phyloP scores from a whole-genome alignment of 2,113 vertebrate genomes.

The Nymphicus hollandicus region DNA sequence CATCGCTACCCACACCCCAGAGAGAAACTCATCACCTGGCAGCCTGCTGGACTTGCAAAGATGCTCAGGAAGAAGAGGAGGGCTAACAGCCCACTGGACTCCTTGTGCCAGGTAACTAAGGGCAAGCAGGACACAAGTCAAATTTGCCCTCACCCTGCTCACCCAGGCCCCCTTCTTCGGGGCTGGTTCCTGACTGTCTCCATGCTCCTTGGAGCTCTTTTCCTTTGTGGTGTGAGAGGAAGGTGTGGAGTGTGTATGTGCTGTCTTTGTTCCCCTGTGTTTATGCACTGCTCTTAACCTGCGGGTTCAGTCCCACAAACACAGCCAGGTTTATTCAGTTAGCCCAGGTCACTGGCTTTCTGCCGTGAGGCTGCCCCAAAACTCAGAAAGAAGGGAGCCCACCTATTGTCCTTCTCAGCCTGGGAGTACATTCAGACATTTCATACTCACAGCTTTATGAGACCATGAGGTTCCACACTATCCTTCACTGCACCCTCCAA shows the following conservation, averaged over 20 bases:
- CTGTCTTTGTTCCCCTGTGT: not conserved
- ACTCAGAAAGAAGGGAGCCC: not conserved
- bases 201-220: not conserved
- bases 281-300: fast-evolving
- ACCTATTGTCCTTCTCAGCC: not conserved
- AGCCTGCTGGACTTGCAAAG: not conserved
- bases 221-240: not conserved
- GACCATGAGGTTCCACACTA: fast-evolving
- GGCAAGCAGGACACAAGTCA: not conserved
- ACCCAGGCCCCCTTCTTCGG: not conserved
- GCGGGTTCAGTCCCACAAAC: not conserved
- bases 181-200: not conserved
- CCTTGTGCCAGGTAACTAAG: not conserved
- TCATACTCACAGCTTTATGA: not conserved
- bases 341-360: not conserved
- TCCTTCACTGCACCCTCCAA: not conserved
- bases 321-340: not conserved
- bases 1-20: too few relatives aligned
- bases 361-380: not conserved
- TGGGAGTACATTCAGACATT: not conserved
- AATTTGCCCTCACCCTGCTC: not conserved
- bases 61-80: not conserved
- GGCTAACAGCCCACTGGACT: not conserved
- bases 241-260: not conserved
- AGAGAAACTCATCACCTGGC: too few relatives aligned